Base-by-base conservation (phyloP, 2,797 vertebrate genomes). In the Lophius americanus region DNA sequence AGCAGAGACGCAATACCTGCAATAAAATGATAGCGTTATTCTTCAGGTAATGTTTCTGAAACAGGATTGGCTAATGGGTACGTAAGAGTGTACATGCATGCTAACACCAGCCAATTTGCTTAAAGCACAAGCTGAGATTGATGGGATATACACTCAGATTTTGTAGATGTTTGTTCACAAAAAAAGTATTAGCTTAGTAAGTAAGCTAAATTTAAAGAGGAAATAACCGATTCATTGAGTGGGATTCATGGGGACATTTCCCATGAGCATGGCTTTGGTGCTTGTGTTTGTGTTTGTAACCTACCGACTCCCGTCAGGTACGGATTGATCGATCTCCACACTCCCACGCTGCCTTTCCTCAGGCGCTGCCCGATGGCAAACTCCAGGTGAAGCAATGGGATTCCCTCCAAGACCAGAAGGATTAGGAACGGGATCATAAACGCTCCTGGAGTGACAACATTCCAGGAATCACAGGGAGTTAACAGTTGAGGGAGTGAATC, bases 391-490 rank as follows among this genome's bases (percentile, higher is more conserved):
- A 99, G 93, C 69, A 99, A 83, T 0, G 97, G 97, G 59, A 98
- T 88, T 14, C 97, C 97, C 88, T 99, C 97, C 87, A 99, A 76
- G 6, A 99, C 93, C 75, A 99, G 80, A 63, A 99, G 91, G 85
- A 99, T 95, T 61, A 99, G 94, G 85, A 99, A 99, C 0, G 97
- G 97, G 67, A 99, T 98, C 96, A 99, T 98, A 66, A 99, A 99
- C 0, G 97, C 97, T 44, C 97, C 97, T 99, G 83, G 0, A 85
- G 68, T 59, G 6, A 69, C 43, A 71, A 53, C n/a, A 78, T 53
- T 53, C 2, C 61, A 11, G 43, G 70, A 56, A 65, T 57, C 4
- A 7, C 59, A 3, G 52, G 46, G 14, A 36, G 7, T 64, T 51
- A 49, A 38, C 9, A 33, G n/a, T 53, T 12, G 41, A 9, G 7